These are phyloP conservation scores for Thelaira solivaga DNA, from an alignment of 2,888 invertebrate species.

Conservation along the genomic window DNA sequence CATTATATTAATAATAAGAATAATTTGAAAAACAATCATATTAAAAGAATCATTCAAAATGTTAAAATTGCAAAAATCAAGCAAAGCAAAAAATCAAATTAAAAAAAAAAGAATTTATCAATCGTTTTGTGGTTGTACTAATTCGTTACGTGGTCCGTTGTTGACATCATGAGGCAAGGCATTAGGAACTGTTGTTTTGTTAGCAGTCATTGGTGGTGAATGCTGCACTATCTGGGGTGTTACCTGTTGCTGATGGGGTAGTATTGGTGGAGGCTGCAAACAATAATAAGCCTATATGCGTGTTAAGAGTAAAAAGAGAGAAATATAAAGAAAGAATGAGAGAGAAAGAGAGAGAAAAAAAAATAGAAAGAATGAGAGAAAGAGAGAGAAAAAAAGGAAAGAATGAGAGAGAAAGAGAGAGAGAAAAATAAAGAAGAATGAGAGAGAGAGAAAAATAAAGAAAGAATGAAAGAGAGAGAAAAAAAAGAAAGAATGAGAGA, in stretches of 20 bases:
- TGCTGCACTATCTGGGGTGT: slow-evolving; percentile 50
- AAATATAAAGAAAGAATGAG: not conserved
- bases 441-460: too few relatives aligned
- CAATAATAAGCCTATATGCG: slow-evolving; percentile 65
- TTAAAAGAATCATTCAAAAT: not conserved
- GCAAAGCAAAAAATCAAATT: not conserved
- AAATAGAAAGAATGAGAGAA: not conserved
- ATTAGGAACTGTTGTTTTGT: not conserved
- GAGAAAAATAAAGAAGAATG: too few relatives aligned
- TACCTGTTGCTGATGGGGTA: slow-evolving; percentile 40
- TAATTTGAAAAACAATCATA: slow-evolving; percentile 1
- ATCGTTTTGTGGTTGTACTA: slow-evolving; percentile 25
- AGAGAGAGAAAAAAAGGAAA: not conserved
- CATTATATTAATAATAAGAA: too few relatives aligned
- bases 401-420: too few relatives aligned
- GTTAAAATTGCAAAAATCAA: slow-evolving; percentile 3
- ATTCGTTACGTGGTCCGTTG: slow-evolving; percentile 28
- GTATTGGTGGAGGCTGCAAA: slow-evolving; percentile 59
- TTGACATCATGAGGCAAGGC: slow-evolving; percentile 12
- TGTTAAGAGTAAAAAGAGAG: not conserved
- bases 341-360: not conserved
- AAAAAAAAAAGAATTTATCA: too few relatives aligned
- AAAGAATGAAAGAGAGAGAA: too few relatives aligned
- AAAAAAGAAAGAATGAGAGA: too few relatives aligned
- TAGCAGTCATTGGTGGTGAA: slow-evolving; percentile 11